phyloP scores from a whole-genome alignment of 2,113 vertebrate genomes.

The Antennarius striatus region DNA sequence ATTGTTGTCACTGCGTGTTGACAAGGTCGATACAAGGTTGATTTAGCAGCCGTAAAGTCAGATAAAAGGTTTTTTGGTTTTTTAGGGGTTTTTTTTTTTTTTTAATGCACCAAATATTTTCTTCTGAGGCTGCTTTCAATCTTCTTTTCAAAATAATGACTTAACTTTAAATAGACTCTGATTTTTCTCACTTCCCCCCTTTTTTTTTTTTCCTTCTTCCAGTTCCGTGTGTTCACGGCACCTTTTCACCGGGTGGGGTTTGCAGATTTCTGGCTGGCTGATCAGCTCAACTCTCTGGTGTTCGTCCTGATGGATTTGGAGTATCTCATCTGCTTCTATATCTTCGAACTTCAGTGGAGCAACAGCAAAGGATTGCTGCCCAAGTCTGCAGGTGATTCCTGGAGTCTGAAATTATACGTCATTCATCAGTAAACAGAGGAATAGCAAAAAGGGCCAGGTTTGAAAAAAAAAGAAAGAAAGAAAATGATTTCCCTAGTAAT shows the following conservation, averaged over 20 bases:
- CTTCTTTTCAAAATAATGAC: background rate
- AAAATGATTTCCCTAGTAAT: too few relatives aligned
- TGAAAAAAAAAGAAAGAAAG: background rate
- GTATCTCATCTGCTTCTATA: constrained; percentile 99
- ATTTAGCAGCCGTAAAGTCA: constrained; percentile 8
- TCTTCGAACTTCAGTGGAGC: constrained; percentile 94
- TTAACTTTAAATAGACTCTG: background rate
- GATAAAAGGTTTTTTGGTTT: background rate
- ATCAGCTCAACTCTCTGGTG: constrained; percentile 97
- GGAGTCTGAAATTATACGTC: background rate
- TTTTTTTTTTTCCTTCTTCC: constrained; percentile 8
- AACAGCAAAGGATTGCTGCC: constrained; percentile 84
- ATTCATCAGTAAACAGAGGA: background rate
- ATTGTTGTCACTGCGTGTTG: background rate
- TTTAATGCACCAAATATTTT: background rate
- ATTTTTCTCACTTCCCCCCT: background rate
- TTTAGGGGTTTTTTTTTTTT: too few relatives aligned
- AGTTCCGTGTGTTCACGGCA: constrained; percentile 97
- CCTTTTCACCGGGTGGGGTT: constrained; percentile 98
- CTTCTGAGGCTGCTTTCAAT: too few relatives aligned
- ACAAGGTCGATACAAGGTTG: background rate
- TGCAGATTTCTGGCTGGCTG: constrained; percentile 99
- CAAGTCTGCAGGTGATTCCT: constrained; percentile 54
- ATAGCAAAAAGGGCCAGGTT: background rate
- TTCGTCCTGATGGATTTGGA: constrained; percentile 96